Conservation (phyloP, 2,113 vertebrate species). For the Nyctereutes procyonoides region DNA sequence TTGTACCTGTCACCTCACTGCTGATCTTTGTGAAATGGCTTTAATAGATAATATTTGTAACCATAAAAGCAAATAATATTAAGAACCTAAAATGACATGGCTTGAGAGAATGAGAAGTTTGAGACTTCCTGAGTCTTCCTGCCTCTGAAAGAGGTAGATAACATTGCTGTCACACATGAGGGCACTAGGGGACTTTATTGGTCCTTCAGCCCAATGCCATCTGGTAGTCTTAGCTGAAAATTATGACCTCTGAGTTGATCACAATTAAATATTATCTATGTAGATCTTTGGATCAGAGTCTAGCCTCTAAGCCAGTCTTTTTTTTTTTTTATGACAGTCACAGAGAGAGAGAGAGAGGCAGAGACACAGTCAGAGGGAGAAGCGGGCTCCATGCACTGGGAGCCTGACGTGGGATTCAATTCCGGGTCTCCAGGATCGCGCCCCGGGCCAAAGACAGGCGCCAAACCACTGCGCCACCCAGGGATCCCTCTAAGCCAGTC, state of each 20-base stretch:
- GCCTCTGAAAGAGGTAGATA: not conserved
- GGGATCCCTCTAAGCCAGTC: no score
- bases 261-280: not conserved
- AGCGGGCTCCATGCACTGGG: no score
- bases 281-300: not conserved
- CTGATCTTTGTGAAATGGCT: not conserved
- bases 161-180: not conserved
- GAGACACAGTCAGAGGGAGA: no score
- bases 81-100: not conserved
- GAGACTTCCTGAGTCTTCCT: not conserved
- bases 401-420: no score
- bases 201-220: not conserved
- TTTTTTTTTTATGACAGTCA: no score
- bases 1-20: not conserved
- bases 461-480: no score
- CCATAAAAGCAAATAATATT: not conserved
- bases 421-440: no score
- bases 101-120: not conserved
- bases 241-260: not conserved
- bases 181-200: not conserved
- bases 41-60: not conserved
- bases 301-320: no score
- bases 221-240: not conserved
- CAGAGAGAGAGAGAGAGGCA: no score
- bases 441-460: no score